Conservation (phyloP, 2,113 vertebrate species). For the Delphinapterus leucas region DNA sequence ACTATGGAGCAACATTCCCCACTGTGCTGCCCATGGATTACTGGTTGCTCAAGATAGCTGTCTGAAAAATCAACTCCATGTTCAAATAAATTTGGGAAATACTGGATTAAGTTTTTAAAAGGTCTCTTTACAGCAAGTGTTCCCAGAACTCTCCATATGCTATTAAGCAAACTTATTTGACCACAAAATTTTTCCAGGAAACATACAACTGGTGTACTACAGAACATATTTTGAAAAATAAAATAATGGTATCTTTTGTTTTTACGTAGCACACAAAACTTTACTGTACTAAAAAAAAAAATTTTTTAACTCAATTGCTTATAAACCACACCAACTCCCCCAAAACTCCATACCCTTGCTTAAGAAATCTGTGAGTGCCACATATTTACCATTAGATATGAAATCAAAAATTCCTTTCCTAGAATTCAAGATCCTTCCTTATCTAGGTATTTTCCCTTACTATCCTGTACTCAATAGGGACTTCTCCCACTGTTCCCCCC, state of each 20-base stretch:
- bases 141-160: background rate
- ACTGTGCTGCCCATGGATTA: background rate
- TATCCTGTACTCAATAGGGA: background rate
- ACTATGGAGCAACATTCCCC: background rate
- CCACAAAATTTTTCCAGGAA: background rate
- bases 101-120: background rate
- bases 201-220: background rate
- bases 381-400: background rate
- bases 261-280: background rate
- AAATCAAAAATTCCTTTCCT: background rate
- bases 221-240: background rate
- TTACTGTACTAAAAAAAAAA: background rate
- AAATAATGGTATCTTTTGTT: background rate
- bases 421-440: background rate
- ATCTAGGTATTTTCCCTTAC: background rate
- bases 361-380: background rate
- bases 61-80: background rate
- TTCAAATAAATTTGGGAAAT: constrained; percentile 28
- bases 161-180: background rate
- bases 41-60: background rate
- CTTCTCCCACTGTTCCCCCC: background rate
- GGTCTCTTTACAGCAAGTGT: background rate
- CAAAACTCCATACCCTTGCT: background rate
- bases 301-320: background rate
- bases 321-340: background rate